Conservation (phyloP, 2,888 invertebrate species). For the Halictus quadricinctus region DNA sequence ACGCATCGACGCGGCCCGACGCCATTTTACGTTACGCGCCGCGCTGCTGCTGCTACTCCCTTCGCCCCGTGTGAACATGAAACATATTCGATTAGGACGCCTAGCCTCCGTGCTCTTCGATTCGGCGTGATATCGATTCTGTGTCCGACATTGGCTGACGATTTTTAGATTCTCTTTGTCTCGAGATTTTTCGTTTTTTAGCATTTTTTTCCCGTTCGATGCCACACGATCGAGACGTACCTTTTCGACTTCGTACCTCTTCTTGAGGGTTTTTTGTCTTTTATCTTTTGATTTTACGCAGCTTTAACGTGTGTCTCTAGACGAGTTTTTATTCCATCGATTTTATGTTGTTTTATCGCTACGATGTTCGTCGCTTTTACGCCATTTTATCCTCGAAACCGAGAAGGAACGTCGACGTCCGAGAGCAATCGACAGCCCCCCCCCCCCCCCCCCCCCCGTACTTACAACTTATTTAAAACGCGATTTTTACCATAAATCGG, state of each 20-base stretch:
- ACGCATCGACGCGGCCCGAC: conserved; percentile 64
- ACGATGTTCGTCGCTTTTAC: background rate
- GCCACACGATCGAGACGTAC: conserved; percentile 18
- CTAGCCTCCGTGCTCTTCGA: conserved; percentile 29
- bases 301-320: background rate
- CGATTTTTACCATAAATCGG: conserved; percentile 48
- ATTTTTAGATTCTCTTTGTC: conserved; percentile 32
- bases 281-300: background rate
- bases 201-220: background rate
- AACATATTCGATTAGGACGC: conserved; percentile 15
- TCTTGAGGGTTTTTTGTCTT: background rate
- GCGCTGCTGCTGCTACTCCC: conserved; percentile 68
- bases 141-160: conserved; percentile 26
- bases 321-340: background rate
- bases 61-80: conserved; percentile 59
- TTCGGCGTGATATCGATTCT: conserved; percentile 35
- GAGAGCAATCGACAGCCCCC: background rate
- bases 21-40: conserved; percentile 66
- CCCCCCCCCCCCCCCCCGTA: conserved; percentile 46
- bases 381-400: background rate
- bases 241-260: conserved; percentile 18
- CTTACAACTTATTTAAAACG: conserved; percentile 42
- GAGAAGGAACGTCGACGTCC: background rate
- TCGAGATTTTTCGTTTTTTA: background rate
- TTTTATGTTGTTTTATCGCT: conserved; percentile 12